These are phyloP conservation scores for Cepphus grylle DNA, from an alignment of 2,113 vertebrate genomes.

Conservation along the genomic window DNA sequence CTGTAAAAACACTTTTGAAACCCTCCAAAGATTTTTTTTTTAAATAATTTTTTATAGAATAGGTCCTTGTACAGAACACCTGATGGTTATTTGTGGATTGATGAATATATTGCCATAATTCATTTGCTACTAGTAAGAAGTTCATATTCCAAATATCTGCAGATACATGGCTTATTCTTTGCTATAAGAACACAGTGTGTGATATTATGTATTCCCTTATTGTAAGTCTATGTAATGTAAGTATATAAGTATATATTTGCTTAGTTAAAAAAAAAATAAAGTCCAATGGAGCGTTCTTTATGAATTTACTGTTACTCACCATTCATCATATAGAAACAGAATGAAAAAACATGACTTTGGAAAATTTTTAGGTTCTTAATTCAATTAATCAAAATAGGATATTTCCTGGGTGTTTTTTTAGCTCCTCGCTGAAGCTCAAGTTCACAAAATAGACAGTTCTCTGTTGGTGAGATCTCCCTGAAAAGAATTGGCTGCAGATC, in stretches of 20 bases:
- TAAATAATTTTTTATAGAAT: background rate
- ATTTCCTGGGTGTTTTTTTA: fast-evolving
- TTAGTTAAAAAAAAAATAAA: background rate
- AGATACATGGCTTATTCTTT: background rate
- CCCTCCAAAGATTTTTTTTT: background rate
- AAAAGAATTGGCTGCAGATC: background rate
- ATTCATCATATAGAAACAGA: background rate
- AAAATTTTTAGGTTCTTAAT: background rate
- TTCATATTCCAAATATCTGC: background rate
- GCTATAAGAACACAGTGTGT: background rate
- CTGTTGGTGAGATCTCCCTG: background rate
- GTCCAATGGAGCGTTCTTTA: background rate
- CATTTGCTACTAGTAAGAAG: background rate
- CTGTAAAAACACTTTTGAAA: background rate
- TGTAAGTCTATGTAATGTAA: background rate
- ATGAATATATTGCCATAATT: background rate
- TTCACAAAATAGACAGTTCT: background rate
- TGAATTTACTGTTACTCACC: background rate
- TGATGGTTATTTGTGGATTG: background rate
- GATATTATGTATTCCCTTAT: background rate
- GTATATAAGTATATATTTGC: background rate
- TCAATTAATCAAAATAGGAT: background rate
- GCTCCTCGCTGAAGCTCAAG: fast-evolving
- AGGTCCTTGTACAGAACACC: background rate
- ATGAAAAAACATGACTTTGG: background rate